Evolutionary conservation across 2,113 vertebrate species (phyloP).

Genomic region (Apteryx owenii): DNA sequence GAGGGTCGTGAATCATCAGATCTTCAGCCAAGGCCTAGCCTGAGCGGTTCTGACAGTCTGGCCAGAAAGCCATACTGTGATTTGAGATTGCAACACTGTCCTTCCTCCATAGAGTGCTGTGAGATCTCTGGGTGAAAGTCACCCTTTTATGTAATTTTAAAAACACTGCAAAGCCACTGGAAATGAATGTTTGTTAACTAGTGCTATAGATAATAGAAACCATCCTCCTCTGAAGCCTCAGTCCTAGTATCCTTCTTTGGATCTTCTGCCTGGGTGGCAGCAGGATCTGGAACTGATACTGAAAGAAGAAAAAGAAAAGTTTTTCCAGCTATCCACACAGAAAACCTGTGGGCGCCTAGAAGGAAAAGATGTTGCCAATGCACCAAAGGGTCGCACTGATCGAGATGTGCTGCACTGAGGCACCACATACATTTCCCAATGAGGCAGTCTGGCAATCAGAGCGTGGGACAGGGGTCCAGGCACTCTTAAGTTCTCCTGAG

Average conservation of each 20-base stretch:
- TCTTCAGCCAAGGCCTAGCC: neutral
- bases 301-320: accelerated
- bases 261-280: neutral
- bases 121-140: neutral
- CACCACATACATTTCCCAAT: accelerated
- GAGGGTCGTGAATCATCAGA: constrained; percentile 64
- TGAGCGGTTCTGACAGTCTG: neutral
- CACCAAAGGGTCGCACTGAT: neutral
- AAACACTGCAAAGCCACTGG: neutral
- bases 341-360: neutral
- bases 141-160: neutral
- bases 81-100: neutral
- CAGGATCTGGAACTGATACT: neutral
- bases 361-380: neutral
- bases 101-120: neutral
- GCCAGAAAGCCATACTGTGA: neutral
- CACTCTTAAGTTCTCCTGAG: neutral
- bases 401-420: accelerated
- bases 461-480: neutral
- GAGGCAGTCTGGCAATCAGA: neutral
- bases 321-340: neutral
- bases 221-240: accelerated
- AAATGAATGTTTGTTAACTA: too few relatives aligned
- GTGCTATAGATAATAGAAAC: neutral
- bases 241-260: neutral